Evolutionary conservation across 2,797 vertebrate species (phyloP).

Genomic region (Avahi laniger): DNA sequence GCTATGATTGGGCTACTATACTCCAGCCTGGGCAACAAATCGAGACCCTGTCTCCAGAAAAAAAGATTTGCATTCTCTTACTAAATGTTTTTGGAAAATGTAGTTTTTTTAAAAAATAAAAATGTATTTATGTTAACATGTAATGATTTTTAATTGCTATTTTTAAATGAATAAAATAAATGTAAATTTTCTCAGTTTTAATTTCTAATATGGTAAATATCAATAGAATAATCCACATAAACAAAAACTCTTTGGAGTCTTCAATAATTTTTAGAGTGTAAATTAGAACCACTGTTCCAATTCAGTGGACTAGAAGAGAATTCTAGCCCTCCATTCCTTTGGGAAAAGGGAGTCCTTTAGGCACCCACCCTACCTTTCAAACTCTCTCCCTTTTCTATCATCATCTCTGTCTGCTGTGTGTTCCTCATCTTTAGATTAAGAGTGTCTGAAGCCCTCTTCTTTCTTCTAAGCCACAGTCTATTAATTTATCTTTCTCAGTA

Average conservation of each 20-base stretch:
- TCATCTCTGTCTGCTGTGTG: background rate
- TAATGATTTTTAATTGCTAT: background rate
- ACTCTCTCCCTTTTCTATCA: background rate
- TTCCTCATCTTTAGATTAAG: conserved; percentile 17
- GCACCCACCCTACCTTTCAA: background rate
- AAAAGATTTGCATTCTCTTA: background rate
- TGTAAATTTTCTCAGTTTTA: background rate
- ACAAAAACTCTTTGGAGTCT: conserved; percentile 8
- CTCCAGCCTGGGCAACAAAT: background rate
- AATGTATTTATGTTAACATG: conserved; percentile 15
- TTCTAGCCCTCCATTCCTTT: background rate
- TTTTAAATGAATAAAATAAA: conserved; percentile 30
- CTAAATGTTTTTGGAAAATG: background rate
- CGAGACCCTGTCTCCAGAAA: background rate
- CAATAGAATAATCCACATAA: background rate
- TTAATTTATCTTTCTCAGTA: conserved; percentile 18
- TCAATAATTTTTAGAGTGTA: background rate
- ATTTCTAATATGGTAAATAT: conserved; percentile 19
- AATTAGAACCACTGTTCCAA: background rate
- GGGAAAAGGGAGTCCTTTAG: conserved; percentile 17
- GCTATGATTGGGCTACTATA: background rate
- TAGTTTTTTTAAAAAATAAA: background rate
- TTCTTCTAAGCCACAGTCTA: background rate
- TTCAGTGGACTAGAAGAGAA: conserved; percentile 18
- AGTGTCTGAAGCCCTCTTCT: background rate